Evolutionary conservation across 2,888 invertebrate species (phyloP), one percentile per base, ranked within the genome.

Genomic region (Chirona hameri): DNA sequence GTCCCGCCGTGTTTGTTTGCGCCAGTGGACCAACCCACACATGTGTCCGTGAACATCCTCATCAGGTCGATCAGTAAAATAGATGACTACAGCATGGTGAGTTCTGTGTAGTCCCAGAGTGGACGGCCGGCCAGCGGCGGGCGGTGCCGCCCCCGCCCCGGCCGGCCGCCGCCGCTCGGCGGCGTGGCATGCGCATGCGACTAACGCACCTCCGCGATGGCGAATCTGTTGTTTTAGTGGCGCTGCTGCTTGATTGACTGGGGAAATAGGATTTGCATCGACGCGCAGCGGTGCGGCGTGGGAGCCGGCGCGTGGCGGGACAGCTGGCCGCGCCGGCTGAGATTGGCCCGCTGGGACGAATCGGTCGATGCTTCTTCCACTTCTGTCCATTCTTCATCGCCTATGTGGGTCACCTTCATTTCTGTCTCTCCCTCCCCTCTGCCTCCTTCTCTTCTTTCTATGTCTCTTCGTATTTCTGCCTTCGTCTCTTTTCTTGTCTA

Each of bases 31-130:
- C 76, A 46, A 76, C 76, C 96, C 88, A 95, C 96, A 89, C 90
- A 92, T 90, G 97, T 97, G 88, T 90, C 91, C 89, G 96, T 97
- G 92, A 97, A 98, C 94, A 93, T 98, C 92, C 95, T 93, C 91
- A 94, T 98, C 87, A 93, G 98, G 89, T 97, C 97, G 91, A 96
- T 98, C 92, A 96, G 96, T 93, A 96, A 97, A 94, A 97, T 98
- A 91, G 95, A 97, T 91, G 97, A 97, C 93, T 96, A 96, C 91
- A 95, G 96, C 92, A 98, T 97, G 97, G 97, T 97, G 94, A 96
- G 96, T 95, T 89, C 86, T 86, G 83, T 29, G 76, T 76, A 4
- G 46, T 24, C 39, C 76, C 21, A 18, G 15, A 18, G 52, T 12
- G 15, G 52, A 12, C 52, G 52, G 52, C 52, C 52, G 29, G 29